Evolutionary conservation across 35 echinoderm and acorn worm species (phyloP).

Genomic region (Apostichopus parvimensis): DNA sequence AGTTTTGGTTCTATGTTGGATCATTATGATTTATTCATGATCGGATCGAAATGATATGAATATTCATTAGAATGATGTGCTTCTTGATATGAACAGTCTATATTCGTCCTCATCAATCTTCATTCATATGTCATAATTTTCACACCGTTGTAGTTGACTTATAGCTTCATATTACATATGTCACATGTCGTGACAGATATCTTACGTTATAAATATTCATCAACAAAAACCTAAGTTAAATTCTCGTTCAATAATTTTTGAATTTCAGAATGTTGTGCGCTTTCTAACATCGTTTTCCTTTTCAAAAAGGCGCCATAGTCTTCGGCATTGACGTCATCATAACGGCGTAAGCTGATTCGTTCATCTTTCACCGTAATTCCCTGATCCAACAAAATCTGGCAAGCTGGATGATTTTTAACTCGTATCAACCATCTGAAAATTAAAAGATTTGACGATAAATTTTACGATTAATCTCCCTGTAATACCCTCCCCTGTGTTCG

Average conservation of each 20-base stretch:
- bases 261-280: constrained; percentile 81
- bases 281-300: constrained; percentile 70
- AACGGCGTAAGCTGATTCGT: constrained; percentile 69
- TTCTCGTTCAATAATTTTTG: constrained; percentile 63
- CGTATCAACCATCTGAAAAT: constrained; percentile 45
- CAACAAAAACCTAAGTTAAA: not conserved
- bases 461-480: too few relatives aligned
- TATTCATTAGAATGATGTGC: too few relatives aligned
- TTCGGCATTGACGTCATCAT: constrained; percentile 86
- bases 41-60: too few relatives aligned
- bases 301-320: constrained; percentile 83
- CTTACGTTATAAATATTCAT: not conserved
- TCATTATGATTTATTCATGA: too few relatives aligned
- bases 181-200: not conserved
- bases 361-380: constrained; percentile 73
- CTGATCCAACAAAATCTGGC: constrained; percentile 45
- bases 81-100: not conserved
- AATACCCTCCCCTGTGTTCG: not conserved
- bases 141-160: too few relatives aligned
- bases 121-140: not conserved
- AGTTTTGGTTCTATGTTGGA: too few relatives aligned
- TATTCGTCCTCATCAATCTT: not conserved
- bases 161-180: too few relatives aligned
- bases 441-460: not conserved
- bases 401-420: constrained; percentile 2